Base-by-base conservation (phyloP, 2,113 vertebrate species). In the Onychorhynchus coronatus region DNA sequence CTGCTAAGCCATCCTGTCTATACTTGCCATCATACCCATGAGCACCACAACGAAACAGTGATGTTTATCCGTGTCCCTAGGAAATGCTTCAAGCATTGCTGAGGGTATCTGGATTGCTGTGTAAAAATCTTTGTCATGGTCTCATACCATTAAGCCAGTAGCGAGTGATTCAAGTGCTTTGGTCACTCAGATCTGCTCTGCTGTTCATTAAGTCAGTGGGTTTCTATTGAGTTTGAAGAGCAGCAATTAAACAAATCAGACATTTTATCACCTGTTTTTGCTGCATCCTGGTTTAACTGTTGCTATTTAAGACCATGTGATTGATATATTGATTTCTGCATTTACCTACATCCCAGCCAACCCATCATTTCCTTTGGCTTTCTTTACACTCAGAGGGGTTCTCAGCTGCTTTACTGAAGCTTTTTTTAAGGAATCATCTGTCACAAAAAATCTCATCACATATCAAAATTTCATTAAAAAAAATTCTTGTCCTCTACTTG, bases 161-260 rank as follows among this genome's bases (percentile, higher is more conserved):
- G 47, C 62, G 70, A 73, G 47, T 66, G 70, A 73, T 44, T 66
- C 66, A 46, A 70, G 63, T 11, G 8, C 49, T 83, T 85, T 7
- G 24, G 24, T 68, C 71, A 78, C n/a, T 50, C 42, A 42, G 49
- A 35, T 15, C 61, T 58, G 37, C 62, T 68, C 70, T 35, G 19
- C 16, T 71, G 35, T 83, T 76, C 44, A 9, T 81, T 44, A 76
- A 77, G 30, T 35, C 76, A 47, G 3, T 63, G 39, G 11, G 6
- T 50, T 92, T 86, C 59, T 89, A 22, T 41, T 68, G 80, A 78
- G 33, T 56, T 73, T 79, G 58, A 93, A 91, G 53, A 35, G 63
- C 71, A 89, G 16, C 5, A 56, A 44, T 72, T 70, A 81, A 85
- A 70, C 47, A 72, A 72, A 88, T 76, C 31, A 73, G 49, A 22